Evolutionary conservation across 2,888 invertebrate genomes (phyloP).

Genomic region (Rotaria socialis): DNA sequence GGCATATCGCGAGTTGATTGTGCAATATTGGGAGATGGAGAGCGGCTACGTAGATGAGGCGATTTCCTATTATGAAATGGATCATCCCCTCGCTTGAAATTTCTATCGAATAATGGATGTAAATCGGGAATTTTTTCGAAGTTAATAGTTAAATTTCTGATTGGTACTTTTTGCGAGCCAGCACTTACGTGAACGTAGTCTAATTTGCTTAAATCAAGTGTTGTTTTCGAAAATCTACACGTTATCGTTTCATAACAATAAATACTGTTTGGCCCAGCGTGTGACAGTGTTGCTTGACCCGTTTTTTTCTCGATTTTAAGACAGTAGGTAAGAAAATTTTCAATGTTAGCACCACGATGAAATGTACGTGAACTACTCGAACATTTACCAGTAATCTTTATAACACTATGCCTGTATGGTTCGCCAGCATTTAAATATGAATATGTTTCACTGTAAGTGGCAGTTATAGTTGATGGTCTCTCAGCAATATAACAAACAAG

Average conservation of each 20-base stretch:
- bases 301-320: background rate
- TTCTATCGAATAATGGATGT: constrained; percentile 9
- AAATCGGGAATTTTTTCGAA: background rate
- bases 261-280: constrained; percentile 1
- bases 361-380: background rate
- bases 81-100: background rate
- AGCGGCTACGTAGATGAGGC: background rate
- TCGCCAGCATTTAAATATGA: background rate
- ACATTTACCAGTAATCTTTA: background rate
- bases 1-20: background rate
- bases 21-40: background rate
- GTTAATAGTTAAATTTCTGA: background rate
- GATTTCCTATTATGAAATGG: background rate
- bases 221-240: background rate
- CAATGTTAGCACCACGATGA: background rate
- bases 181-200: constrained; percentile 11
- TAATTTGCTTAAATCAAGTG: background rate
- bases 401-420: background rate
- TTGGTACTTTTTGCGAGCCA: background rate
- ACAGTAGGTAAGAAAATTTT: background rate
- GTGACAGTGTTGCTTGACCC: constrained; percentile 12
- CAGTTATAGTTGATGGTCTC: background rate
- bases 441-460: background rate
- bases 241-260: background rate
- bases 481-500: constrained; percentile 7